Base-by-base conservation (phyloP, 1,140 invertebrate genomes). In the Saccostrea glomerata region DNA sequence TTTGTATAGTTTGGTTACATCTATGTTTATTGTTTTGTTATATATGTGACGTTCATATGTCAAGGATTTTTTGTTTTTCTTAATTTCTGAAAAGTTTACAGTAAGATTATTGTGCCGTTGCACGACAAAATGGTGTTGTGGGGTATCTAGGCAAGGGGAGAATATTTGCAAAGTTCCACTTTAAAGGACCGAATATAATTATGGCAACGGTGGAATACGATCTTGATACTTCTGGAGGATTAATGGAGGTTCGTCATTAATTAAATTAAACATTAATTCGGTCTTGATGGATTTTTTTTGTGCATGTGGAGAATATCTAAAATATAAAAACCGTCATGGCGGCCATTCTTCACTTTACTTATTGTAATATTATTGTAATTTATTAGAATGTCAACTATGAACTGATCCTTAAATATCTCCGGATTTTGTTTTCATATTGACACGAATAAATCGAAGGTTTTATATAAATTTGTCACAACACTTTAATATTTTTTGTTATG, bases 151-250 rank as follows among this genome's bases (percentile, higher is more conserved):
- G 25, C 60, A 47, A 47, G 66, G 77, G 73, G 15, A 82, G 20
- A 11, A 30, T 60, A 86, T 60, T 82, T 20, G 60, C 82, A 83
- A 36, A 86, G 47, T 83, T 82, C 56, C 30, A 40, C 98, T 98
- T 91, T 98, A 97, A 92, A 95, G 95, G 3, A 97, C 97, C 95
- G 98, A 98, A 23, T 98, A 98, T 95, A 98, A 92, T 89, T 60
- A 94, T 94, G 93, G 90, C 92, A 86, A 91, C 94, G 60, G 92
- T 93, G 23, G 92, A 95, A 88, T 97, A 97, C 93, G 96, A 96
- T 94, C 94, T 96, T 86, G 96, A 96, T 92, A 96, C 95, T 56
- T 96, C 96, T 88, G 96, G 96, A 90, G 96, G 96, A 87, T 94
- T 97, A 36, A 97, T 97, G 96, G 96, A 96, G 91, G 97, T 97